Evolutionary conservation across 2,113 vertebrate genomes (phyloP), one percentile per base, ranked within the genome.

Genomic region (Oenanthe melanoleuca): DNA sequence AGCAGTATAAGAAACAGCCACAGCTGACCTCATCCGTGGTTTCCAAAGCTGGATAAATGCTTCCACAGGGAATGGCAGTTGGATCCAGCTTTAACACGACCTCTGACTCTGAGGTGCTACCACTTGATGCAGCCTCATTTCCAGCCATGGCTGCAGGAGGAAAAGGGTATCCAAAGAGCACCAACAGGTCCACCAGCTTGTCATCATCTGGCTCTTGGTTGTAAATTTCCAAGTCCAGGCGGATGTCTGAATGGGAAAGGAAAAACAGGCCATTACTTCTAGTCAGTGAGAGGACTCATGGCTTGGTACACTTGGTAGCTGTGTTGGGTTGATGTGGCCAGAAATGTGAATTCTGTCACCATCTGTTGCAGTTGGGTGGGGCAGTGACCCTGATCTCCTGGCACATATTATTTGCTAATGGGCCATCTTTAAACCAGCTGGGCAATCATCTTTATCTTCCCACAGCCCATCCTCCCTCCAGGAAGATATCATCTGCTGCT

Each of bases 201-300:
- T 91, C 89, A 79, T 98, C 97, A 3, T 90, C 95, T 34, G 81
- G 61, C 31, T 99, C 98, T 3, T 97, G 72, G 69, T 98, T 97
- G 31, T 98, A 99, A 10, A 97, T 98, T 93, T 99, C 94, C 99
- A 98, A 99, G 97, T 99, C 98, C 95, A 99, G 71, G 22, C 98
- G 98, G 80, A 99, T 99, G 80, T 99, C 99, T 99, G 93, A 23
- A 81, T 56, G 38, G 56, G 22, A 92, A 64, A 86, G 71, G 31
- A 50, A 50, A 56, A 50, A 44, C 72, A 34, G 14, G 57, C 45
- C 74, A n/a, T 69, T 60, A 17, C 1, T 65, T 47, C 22, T 33
- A 28, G 14, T 49, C 78, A 37, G 2, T 33, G 65, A 81, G 61
- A 88, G 31, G 34, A 61, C 34, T 64, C 44, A 3, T 11, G 24